Conservation (phyloP, 2,888 invertebrate species). For the Alcis repandata region DNA sequence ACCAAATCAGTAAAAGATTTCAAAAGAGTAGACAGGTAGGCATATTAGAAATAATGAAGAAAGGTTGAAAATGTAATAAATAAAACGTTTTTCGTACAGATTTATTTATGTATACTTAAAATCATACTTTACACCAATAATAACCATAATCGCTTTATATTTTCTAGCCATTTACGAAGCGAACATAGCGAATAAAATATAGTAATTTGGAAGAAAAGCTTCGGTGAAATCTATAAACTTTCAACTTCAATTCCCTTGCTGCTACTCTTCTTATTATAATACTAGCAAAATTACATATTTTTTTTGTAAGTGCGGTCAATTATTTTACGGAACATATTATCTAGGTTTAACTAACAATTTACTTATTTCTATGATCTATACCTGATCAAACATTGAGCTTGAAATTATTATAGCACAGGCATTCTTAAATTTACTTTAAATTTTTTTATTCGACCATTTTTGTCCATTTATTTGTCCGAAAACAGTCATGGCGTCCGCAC, state of each 20-base stretch:
- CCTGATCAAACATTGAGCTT: constrained; percentile 6
- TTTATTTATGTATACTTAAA: neutral
- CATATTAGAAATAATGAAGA: no score
- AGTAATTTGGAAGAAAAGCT: neutral
- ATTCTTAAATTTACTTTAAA: neutral
- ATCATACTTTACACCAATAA: neutral
- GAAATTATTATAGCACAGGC: neutral
- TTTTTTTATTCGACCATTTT: neutral
- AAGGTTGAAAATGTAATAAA: neutral
- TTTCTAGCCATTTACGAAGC: neutral
- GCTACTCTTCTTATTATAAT: no score
- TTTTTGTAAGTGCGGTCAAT: neutral
- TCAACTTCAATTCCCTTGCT: neutral
- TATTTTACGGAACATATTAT: neutral
- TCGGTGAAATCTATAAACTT: neutral
- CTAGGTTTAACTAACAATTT: neutral
- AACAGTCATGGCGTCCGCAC: no score
- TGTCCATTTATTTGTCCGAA: no score
- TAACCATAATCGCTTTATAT: neutral
- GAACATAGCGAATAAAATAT: neutral
- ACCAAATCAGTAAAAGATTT: no score
- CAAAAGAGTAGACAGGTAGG: no score
- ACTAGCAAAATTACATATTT: neutral
- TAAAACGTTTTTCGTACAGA: neutral
- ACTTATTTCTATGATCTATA: neutral